Base-by-base conservation (phyloP, 2,797 vertebrate genomes). In the Notamacropus eugenii region DNA sequence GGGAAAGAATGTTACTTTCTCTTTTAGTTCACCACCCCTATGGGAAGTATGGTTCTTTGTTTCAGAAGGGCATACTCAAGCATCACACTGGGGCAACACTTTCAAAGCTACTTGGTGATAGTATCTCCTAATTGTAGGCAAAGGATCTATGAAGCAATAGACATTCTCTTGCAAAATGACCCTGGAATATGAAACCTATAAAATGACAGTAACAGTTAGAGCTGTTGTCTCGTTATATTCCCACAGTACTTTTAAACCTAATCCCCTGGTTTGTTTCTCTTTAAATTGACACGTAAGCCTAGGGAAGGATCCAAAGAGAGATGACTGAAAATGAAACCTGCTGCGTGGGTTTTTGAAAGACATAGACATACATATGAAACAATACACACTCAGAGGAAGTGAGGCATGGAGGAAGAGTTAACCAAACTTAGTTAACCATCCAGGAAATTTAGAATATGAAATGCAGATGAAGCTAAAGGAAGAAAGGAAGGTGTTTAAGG, bases 221-320 rank as follows among this genome's bases (percentile, higher is more conserved):
- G 40, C 74, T 46, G 40, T 22, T 46, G 74, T 87, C 40, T 87
- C 27, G 40, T 50, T 46, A 87, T 87, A 87, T 87, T 50, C 74
- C 19, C 74, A 87, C 40, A 46, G 40, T 87, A 87, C 74, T 87
- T 87, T 50, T 87, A 50, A 55, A 87, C 22, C 74, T 87, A 27
- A 87, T 87, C 40, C 46, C 92, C 54, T 40, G 46, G 24, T 74
- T 90, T 92, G 74, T 27, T 93, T 95, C 62, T 95, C 67, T 95
- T 31, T 91, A 57, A 55, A 54, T 13, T 74, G 90, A 92, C 54
- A 95, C 40, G 90, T 91, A 67, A 97, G 57, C 0, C 31, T 58
- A 52, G 52, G 50, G 50, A 87, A 94, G 92, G 74, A 46, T 46
- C 58, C 96, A 94, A 90, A 94, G 95, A 93, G 92, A 74, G 56